These are phyloP conservation scores for Acronicta leporina DNA, from an alignment of 2,888 invertebrate genomes.

Conservation along the genomic window DNA sequence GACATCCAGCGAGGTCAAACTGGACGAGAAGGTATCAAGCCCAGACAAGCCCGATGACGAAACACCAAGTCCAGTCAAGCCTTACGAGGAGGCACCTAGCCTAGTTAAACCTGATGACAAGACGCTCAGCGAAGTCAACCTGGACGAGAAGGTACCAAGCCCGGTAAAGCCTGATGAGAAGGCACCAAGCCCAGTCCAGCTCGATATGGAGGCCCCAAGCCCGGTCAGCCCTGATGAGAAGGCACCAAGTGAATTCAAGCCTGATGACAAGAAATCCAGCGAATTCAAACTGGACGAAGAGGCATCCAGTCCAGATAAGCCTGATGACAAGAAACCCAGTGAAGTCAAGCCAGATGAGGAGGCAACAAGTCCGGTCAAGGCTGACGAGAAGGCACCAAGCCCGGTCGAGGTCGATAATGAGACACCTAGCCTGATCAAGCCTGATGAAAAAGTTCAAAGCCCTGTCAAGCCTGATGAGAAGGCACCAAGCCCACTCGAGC, in stretches of 20 bases:
- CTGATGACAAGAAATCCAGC: neutral
- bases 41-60: neutral
- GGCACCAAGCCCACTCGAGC: neutral
- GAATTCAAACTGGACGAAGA: neutral
- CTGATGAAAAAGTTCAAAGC: neutral
- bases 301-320: neutral
- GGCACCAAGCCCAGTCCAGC: constrained; percentile 7
- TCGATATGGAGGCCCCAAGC: neutral
- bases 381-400: neutral
- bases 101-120: constrained; percentile 14
- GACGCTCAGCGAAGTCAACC: constrained; percentile 12
- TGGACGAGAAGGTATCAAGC: constrained; percentile 9
- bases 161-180: neutral
- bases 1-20: neutral
- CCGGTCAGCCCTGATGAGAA: neutral
- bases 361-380: neutral
- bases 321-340: neutral
- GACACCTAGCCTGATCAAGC: neutral
- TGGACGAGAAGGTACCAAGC: neutral
- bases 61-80: neutral
- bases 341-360: neutral
- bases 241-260: neutral
- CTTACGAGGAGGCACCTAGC: constrained; percentile 15
- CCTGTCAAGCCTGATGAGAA: neutral
- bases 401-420: neutral